Evolutionary conservation across 2,797 vertebrate species (phyloP).

Genomic region (Hirundo rustica): DNA sequence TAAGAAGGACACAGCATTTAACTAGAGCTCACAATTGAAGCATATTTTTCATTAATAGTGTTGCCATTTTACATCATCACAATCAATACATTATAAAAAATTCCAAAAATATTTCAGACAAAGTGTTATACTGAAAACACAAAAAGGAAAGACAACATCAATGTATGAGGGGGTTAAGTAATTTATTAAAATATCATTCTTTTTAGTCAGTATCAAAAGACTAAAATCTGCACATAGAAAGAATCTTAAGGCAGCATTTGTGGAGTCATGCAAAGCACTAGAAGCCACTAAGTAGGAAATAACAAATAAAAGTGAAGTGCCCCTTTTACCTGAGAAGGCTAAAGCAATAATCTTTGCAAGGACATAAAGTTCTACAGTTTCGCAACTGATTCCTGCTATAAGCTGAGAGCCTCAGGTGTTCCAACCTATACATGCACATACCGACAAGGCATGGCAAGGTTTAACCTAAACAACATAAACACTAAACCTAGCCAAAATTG

Average conservation of each 20-base stretch:
- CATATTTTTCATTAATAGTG: not conserved
- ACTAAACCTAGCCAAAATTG: not conserved
- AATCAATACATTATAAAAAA: not conserved
- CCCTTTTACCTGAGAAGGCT: not conserved
- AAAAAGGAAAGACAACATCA: not conserved
- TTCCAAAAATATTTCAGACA: not conserved
- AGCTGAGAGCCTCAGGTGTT: not conserved
- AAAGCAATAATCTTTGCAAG: not conserved
- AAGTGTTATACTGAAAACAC: not conserved
- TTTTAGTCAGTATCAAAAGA: not conserved
- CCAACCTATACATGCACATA: not conserved
- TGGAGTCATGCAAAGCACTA: not conserved
- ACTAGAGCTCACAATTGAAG: not conserved
- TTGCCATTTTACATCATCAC: not conserved
- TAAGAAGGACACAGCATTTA: not conserved
- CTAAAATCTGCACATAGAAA: not conserved
- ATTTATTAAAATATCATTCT: not conserved
- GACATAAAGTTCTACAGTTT: not conserved
- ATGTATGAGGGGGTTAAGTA: accelerated
- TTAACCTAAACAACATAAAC: not conserved
- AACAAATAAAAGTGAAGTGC: not conserved
- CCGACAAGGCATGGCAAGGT: not conserved
- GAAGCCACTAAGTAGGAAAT: not conserved
- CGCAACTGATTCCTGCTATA: not conserved
- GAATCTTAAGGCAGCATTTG: not conserved